phyloP scores from a whole-genome alignment of 2,888 invertebrate species.

The Cosmorhoe ocellata region DNA sequence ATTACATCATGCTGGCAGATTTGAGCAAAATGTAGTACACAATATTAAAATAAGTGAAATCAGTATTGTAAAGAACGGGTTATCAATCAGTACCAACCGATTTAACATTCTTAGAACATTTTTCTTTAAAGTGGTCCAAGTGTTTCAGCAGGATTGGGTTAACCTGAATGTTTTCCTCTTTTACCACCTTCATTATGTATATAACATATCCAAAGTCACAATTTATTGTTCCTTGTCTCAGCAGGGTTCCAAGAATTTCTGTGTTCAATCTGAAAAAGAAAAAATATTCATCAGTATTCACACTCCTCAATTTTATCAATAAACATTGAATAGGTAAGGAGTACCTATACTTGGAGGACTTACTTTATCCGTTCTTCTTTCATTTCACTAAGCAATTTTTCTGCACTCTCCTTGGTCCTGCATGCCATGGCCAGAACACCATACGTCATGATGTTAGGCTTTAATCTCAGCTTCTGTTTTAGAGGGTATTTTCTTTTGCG shows the following conservation, averaged over 20 bases:
- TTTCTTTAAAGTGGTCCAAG: conserved; percentile 84
- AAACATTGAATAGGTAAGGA: too few relatives aligned
- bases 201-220: conserved; percentile 86
- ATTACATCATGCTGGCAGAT: too few relatives aligned
- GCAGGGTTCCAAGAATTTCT: conserved; percentile 88
- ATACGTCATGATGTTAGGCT: conserved; percentile 91
- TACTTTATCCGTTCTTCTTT: conserved; percentile 85
- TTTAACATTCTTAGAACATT: conserved; percentile 77
- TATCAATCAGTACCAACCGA: conserved; percentile 45
- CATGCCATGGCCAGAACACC: conserved; percentile 93
- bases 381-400: conserved; percentile 87
- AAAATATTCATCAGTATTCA: too few relatives aligned
- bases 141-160: conserved; percentile 83
- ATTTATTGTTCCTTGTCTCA: conserved; percentile 84
- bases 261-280: conserved; percentile 84
- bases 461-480: conserved; percentile 73
- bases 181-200: conserved; percentile 85
- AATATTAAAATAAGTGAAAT: too few relatives aligned
- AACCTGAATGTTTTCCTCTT: conserved; percentile 83
- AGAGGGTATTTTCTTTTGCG: conserved; percentile 55
- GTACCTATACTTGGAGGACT: neutral
- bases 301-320: too few relatives aligned
- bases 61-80: too few relatives aligned
- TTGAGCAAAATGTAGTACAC: too few relatives aligned
- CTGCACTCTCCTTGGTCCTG: conserved; percentile 83